These are phyloP conservation scores for Molossus alvarezi DNA, from an alignment of 2,797 vertebrate species.

Conservation along the genomic window DNA sequence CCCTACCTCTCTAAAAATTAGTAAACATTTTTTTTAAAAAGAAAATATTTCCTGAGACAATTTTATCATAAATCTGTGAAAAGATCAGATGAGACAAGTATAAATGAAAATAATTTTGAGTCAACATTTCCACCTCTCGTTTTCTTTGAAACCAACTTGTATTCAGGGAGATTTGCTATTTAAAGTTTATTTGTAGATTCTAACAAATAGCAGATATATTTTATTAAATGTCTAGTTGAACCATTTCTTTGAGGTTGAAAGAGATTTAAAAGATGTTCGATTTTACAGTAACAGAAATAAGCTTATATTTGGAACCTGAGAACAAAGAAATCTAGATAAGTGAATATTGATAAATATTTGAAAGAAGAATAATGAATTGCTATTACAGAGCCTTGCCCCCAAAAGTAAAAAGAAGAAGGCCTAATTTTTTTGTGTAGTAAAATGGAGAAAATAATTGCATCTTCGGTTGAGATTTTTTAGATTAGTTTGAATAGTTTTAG, in stretches of 20 bases:
- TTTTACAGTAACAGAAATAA: neutral
- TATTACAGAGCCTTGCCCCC: neutral
- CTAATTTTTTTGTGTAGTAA: neutral
- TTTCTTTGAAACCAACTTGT: neutral
- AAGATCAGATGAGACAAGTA: neutral
- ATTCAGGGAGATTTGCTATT: neutral
- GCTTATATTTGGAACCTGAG: neutral
- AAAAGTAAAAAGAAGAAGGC: neutral
- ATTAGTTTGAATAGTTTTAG: neutral
- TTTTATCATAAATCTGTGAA: neutral
- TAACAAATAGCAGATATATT: neutral
- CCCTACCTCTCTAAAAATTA: no score
- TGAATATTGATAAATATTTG: neutral
- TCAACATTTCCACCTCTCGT: neutral
- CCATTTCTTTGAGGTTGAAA: slow-evolving; percentile 13
- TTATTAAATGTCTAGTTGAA: neutral
- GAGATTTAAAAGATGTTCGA: neutral
- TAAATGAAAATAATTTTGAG: slow-evolving; percentile 45
- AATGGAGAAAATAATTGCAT: neutral
- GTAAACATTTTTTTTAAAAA: neutral
- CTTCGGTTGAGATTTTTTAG: neutral
- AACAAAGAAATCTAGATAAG: neutral
- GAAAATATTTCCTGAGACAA: slow-evolving; percentile 25
- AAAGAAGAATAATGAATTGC: neutral
- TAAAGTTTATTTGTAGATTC: neutral